Base-by-base conservation (phyloP, 2,888 invertebrate species). In the Phragmatobia fuliginosa region DNA sequence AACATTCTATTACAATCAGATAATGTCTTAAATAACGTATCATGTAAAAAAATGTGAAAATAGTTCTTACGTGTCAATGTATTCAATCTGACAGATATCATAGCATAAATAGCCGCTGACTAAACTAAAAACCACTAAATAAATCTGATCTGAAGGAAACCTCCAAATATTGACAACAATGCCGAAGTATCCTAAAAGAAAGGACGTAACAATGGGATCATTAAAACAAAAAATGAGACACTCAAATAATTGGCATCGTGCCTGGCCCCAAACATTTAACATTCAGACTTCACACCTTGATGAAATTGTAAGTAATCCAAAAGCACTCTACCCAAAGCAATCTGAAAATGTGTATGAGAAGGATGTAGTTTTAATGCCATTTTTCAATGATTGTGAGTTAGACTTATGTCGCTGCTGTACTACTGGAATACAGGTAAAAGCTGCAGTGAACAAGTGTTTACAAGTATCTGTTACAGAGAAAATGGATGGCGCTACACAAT, bases 381-480 rank as follows among this genome's bases (percentile, higher is more conserved):
- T 92, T 60, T 86, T 85, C 60, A 78, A 90, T 72, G 85, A 91
- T 32, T 63, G 33, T 52, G 16, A 49, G 16, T n/a, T 25, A 63
- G 32, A 63, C 62, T 80, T 79, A 68, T 81, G 71, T 71, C 81
- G 66, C 32, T 79, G 72, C 72, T 86, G 83, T 33, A 83, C 86
- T 58, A 89, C 89, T 38, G 90, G 90, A 45, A 91, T 94, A 32
- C 94, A 95, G 80, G 94, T 94, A 21, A 92, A 94, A 62, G 94
- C 92, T 71, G 90, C 91, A 14, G 83, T 95, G 31, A 94, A 95
- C 80, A 94, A 95, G 85, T 92, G 94, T 78, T 85, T 94, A 69
- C 94, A 95, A 88, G 91, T 89, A 49, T 71, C 76, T 58, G 71
- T 67, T 64, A 73, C n/a, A 49, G 52, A 76, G 71, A 74, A 70